Evolutionary conservation across 2,797 vertebrate genomes (phyloP).

Genomic region (Syngnathus rostellatus): DNA sequence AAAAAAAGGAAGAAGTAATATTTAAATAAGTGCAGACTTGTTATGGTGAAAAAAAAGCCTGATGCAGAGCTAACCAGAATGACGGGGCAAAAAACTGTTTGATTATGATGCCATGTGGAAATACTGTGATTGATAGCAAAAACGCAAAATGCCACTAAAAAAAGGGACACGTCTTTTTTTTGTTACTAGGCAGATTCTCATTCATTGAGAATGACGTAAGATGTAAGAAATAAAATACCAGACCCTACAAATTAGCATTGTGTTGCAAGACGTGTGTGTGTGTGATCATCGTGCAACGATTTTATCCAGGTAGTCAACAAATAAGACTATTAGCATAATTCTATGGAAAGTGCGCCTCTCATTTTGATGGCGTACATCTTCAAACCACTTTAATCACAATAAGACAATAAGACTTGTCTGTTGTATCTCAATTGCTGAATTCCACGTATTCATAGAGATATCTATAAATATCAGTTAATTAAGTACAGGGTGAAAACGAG

Average conservation of each 20-base stretch:
- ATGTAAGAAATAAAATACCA: neutral
- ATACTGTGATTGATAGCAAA: neutral
- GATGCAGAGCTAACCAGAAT: neutral
- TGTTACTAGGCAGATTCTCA: neutral
- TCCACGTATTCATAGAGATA: neutral
- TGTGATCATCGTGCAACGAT: neutral
- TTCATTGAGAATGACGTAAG: neutral
- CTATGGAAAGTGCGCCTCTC: neutral
- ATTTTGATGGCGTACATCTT: neutral
- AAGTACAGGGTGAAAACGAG: neutral
- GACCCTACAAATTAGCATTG: neutral
- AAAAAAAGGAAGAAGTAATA: neutral
- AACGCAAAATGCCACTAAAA: neutral
- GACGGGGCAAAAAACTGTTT: neutral
- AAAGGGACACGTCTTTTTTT: neutral
- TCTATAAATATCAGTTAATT: slow-evolving; percentile 2
- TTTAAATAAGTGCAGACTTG: neutral
- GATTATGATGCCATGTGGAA: neutral
- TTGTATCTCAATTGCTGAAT: neutral
- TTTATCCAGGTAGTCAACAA: neutral
- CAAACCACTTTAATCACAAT: neutral
- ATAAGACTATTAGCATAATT: neutral
- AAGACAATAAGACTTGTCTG: neutral
- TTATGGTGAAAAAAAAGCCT: neutral
- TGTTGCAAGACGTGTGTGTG: neutral